Percentiles rank a stretch among this genome's conserved stretches.
Evolutionary conservation across 1,140 invertebrate genomes (phyloP).

Genomic region (Pygmarrhopalites habei): DNA sequence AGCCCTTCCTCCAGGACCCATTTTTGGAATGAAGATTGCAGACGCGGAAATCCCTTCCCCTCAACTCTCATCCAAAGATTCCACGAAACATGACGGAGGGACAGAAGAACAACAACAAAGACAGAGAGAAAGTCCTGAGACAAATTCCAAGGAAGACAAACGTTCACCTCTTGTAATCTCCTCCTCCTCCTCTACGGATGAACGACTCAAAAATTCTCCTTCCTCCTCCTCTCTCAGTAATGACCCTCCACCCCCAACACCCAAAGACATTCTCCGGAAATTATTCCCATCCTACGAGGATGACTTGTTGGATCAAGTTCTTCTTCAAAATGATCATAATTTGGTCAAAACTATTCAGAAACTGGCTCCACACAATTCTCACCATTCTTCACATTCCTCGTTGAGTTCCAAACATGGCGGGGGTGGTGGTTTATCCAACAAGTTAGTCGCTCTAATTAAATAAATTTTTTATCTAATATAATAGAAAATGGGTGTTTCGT

Average conservation of each 20-base stretch:
- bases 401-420: neutral
- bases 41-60: slow-evolving; percentile 42
- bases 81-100: neutral
- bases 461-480: neutral
- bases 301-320: slow-evolving; percentile 30
- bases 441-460: slow-evolving; percentile 19
- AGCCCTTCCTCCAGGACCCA: slow-evolving; percentile 80
- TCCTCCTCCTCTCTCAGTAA: neutral
- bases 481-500: too few species aligned
- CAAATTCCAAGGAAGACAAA: neutral
- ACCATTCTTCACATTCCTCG: neutral
- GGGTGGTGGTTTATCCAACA: slow-evolving; percentile 14
- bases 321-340: slow-evolving; percentile 38
- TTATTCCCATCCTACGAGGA: slow-evolving; percentile 37
- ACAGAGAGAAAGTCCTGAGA: neutral
- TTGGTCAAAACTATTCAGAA: slow-evolving; percentile 39
- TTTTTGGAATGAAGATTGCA: slow-evolving; percentile 58
- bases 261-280: slow-evolving; percentile 37
- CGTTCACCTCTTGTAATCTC: neutral
- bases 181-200: neutral
- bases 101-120: neutral
- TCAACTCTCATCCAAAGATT: slow-evolving; percentile 1
- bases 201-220: neutral
- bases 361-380: slow-evolving; percentile 20
- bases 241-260: slow-evolving; percentile 10